Base-by-base conservation (phyloP, 1,140 invertebrate genomes). In the Musca vetustissima region DNA sequence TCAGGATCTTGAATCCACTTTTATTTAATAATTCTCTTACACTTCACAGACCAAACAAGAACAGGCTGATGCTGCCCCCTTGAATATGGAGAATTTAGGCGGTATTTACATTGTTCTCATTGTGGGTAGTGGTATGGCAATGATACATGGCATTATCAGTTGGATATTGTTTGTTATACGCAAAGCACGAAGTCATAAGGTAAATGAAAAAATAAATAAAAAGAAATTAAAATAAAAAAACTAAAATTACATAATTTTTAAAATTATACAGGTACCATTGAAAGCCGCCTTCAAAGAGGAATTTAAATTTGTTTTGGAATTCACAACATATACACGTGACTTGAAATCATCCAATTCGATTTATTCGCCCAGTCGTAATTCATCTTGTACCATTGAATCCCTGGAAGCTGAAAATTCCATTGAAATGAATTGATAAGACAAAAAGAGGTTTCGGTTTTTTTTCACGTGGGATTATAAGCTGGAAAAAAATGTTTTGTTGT, bases 81-180 rank as follows among this genome's bases (percentile, higher is more conserved):
- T 89, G 11, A 83, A 83, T 61, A 77, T 89, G 66, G 83, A 84
- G 52, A 91, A 92, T 69, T 87, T 92, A 1, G 88, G 88, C 36
- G 91, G 91, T 11, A 91, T 92, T 28, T 92, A 91, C 75, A 81
- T 90, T n/a, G 89, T 92, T 14, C 79, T 92, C 0, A 79, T 87
- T 1, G 83, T 84, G 1, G 88, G 88, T 1, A 83, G 83, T 19
- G 70, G 78, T 14, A 64, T 82, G n/a, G 83, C 83, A 3, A 65
- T 83, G 22, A 67, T 84, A 9, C 82, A 82, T 36, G 83, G 84
- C 0, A 73, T 83, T 14, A 61, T 83, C 1, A 84, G 85, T 48
- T 79, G 81, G 79, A 67, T 76, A 7, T 64, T 74, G 21, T 77
- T 79, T 64, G 76, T 82, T 8, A 70, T 75, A 11, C 73, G 72